These are phyloP conservation scores for Hofmannophila pseudospretella DNA, from an alignment of 2,888 invertebrate genomes.

Conservation along the genomic window DNA sequence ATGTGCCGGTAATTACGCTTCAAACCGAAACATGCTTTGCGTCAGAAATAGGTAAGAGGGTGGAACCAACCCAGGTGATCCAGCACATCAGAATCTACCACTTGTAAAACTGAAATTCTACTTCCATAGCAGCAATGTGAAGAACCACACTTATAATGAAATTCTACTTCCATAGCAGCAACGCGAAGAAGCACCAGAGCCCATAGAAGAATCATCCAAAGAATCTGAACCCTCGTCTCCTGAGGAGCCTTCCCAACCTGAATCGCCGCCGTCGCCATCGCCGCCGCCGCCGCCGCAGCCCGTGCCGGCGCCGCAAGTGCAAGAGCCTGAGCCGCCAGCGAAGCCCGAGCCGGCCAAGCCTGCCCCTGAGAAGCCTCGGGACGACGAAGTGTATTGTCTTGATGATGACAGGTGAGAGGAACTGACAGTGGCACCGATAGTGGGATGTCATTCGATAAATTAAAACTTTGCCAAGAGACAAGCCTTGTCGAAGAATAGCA, in stretches of 20 bases:
- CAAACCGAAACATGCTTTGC: no score
- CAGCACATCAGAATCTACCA: no score
- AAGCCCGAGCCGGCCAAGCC: constrained; percentile 10
- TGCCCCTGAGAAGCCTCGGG: constrained; percentile 9
- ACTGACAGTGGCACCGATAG: neutral
- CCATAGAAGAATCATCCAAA: constrained; percentile 36
- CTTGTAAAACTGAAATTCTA: no score
- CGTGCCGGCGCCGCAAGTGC: constrained; percentile 9
- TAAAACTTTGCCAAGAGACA: no score
- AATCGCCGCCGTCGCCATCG: neutral
- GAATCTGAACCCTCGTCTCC: neutral
- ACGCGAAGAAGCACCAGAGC: constrained; percentile 47
- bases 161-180: no score
- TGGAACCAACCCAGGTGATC: no score
- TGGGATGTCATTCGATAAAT: no score
- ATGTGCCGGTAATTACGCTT: no score
- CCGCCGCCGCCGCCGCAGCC: constrained; percentile 4
- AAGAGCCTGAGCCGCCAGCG: constrained; percentile 10
- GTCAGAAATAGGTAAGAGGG: no score
- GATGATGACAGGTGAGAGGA: constrained; percentile 35
- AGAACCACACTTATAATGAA: no score
- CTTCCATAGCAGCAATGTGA: no score
- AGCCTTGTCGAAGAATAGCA: no score
- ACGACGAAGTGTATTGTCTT: constrained; percentile 24
- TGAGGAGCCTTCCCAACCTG: constrained; percentile 1